Conservation (phyloP, 2,888 invertebrate species). For the Unio pictorum region DNA sequence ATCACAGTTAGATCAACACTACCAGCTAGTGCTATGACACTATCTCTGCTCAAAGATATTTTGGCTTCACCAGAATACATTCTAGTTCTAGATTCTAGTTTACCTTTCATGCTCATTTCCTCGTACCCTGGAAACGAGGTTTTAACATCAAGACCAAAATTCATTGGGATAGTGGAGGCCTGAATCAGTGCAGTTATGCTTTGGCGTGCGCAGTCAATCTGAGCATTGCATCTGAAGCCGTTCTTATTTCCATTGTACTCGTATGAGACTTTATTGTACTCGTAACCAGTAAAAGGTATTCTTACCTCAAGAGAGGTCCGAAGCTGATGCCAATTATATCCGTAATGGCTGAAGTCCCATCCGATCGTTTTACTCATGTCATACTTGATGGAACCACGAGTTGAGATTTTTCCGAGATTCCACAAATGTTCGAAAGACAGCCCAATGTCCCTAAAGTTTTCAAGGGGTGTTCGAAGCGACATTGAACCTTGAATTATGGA, state of each 20-base stretch:
- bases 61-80: conserved; percentile 7
- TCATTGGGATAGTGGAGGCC: conserved; percentile 16
- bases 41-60: conserved; percentile 26
- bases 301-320: conserved; percentile 24
- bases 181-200: conserved; percentile 14
- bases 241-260: conserved; percentile 38
- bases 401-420: conserved; percentile 19
- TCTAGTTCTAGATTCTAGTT: not conserved
- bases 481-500: conserved; percentile 34
- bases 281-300: conserved; percentile 49
- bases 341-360: conserved; percentile 17
- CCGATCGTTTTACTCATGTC: conserved; percentile 20
- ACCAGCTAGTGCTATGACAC: not conserved
- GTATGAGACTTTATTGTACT: conserved; percentile 34
- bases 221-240: conserved; percentile 42
- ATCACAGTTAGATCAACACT: conserved; percentile 41
- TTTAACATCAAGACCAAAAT: conserved; percentile 12
- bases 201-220: conserved; percentile 16
- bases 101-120: conserved; percentile 21
- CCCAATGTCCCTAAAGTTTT: conserved; percentile 25
- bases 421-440: conserved; percentile 32
- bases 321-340: not conserved
- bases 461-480: conserved; percentile 36
- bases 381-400: conserved; percentile 26
- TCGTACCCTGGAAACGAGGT: conserved; percentile 32